Evolutionary conservation across 2,113 vertebrate species (phyloP), one percentile per base, ranked within the genome.

Genomic region (Myxocyprinus asiaticus): DNA sequence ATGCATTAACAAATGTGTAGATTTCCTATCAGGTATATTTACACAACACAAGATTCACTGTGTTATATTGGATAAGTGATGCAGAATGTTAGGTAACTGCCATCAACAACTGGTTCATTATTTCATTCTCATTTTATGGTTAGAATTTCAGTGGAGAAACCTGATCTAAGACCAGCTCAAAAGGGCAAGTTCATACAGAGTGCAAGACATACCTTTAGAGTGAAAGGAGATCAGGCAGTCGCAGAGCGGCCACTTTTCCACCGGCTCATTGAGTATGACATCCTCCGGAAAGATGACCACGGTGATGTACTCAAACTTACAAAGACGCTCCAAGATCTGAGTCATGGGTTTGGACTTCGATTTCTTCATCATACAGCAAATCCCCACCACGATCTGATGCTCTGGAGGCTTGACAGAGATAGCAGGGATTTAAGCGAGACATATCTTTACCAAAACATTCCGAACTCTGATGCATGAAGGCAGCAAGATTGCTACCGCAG

Each of bases 271-370:
- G 82, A 99, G 96, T 83, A 99, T 98, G 84, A 94, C 93, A 1
- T 99, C 98, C 85, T 99, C 98, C 4, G 96, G 96, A 92, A 99
- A 96, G 85, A 99, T 98, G 87, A 98, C 95, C 83, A 99, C 98
- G 0, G 96, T 98, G 89, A 99, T 95, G 87, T 95, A 99, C 85
- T 99, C 96, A 50, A 99, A 99, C 88, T 94, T 94, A 92, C 98
- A 99, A 79, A 99, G 94, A 79, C 98, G 93, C 88, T 98, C 97
- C 88, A 99, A 91, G 87, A 99, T 99, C 90, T 99, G 97, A 48
- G 98, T 99, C 98, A 99, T 99, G 53, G 98, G 98, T 90, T 99
- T 99, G 14, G 98, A 99, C 89, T 99, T 98, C 76, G 98, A 99
- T 89, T 99, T 99, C 90, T 99, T 99, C 91, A 96, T 98, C 98